Conservation (phyloP, 2,888 invertebrate genomes). For the Hydrotaea cyrtoneurina region DNA sequence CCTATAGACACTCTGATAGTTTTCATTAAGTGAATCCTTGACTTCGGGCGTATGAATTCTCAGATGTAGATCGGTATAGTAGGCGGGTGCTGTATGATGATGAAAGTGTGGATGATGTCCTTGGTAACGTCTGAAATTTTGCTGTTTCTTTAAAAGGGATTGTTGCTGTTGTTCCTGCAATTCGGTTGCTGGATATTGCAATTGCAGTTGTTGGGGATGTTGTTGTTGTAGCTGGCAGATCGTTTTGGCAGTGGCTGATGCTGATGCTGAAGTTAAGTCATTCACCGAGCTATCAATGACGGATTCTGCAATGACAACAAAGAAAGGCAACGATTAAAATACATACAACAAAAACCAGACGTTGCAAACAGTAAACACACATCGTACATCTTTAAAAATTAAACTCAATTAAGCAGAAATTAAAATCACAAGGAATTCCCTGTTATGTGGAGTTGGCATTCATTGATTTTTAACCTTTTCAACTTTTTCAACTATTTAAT, state of each 20-base stretch:
- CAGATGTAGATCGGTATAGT: constrained; percentile 78
- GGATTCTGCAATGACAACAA: constrained; percentile 74
- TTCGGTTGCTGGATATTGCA: constrained; percentile 71
- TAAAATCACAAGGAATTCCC: background rate
- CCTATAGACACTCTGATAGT: constrained; percentile 79
- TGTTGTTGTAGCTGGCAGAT: constrained; percentile 80
- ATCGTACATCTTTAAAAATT: background rate
- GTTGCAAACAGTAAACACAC: background rate
- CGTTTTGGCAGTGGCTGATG: constrained; percentile 82
- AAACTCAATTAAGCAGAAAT: background rate
- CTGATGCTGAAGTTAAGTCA: constrained; percentile 79
- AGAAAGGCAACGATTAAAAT: background rate
- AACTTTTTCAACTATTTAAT: constrained; percentile 15
- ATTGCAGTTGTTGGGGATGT: constrained; percentile 69
- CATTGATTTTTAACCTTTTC: constrained; percentile 8
- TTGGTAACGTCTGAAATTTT: constrained; percentile 75
- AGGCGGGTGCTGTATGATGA: constrained; percentile 78
- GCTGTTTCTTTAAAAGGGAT: constrained; percentile 41
- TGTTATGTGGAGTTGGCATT: background rate
- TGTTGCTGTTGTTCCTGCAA: constrained; percentile 69
- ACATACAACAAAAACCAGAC: background rate
- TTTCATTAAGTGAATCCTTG: constrained; percentile 77
- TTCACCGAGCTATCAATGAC: constrained; percentile 70
- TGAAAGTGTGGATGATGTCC: constrained; percentile 78
- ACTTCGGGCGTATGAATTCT: constrained; percentile 78